Base-by-base conservation (phyloP, 2,888 invertebrate species). In the Hirtodrosophila alboralis region DNA sequence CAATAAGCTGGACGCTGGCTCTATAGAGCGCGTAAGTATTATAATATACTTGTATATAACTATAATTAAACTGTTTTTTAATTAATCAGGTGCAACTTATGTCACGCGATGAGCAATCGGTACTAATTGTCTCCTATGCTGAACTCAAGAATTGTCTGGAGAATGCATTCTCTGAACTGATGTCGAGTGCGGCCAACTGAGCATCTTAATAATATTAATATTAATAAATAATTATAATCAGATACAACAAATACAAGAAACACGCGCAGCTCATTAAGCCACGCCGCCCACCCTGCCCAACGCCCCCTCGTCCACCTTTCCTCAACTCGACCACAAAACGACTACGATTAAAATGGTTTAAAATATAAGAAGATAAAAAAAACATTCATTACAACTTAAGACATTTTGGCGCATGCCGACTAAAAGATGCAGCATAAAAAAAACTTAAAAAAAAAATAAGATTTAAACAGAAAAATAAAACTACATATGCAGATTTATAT, bases 101-200 rank as follows among this genome's bases (percentile, higher is more conserved):
- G 94, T 98, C 98, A 1, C 94, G 98, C 65, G 98, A 99, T 91
- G 98, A 97, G 91, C 97, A 98, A 90, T 98, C 97, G 91, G 95
- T 99, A 64, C 92, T 99, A 80, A 96, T 99, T 66, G 98, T 98
- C 65, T 96, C 97, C 63, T 99, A 97, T 91, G 95, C 96, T 14
- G 99, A 99, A 91, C 92, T 99, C 86, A 98, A 98, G 91, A 96
- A 96, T 88, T 98, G 97, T 91, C 93, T 98, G 87, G 97, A 98
- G 90, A 94, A 95, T 87, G 96, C 98, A 34, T 98, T 97, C 92
- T 93, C 94, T 45, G 98, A 98, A 91, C 92, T 96, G 77, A 71
- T 90, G 87, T 86, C 89, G 57, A 88, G 83, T 74, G 87, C 90
- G 48, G 86, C 89, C 68, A 87, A 90, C 77, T 89, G 88, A 88